Percentiles rank a stretch among this genome's conserved stretches.
phyloP scores from a whole-genome alignment of 2,113 vertebrate genomes.

The Alligator mississippiensis region DNA sequence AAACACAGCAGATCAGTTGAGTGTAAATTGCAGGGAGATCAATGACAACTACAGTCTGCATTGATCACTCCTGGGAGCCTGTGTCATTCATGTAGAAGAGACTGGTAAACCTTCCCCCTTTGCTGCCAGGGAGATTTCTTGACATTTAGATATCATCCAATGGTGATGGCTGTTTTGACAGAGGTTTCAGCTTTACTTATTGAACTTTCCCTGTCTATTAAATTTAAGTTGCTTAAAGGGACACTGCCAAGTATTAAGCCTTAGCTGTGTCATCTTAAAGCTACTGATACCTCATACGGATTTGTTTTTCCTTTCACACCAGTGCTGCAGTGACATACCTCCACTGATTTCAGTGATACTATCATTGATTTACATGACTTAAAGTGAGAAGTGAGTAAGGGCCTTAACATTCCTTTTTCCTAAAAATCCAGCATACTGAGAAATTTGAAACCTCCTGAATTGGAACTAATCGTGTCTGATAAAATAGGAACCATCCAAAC shows the following conservation, averaged over 20 bases:
- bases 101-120: neutral
- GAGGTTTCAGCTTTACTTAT: conserved; percentile 14
- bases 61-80: neutral
- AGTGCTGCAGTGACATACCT: neutral
- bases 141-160: neutral
- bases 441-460: neutral
- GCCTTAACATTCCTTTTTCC: neutral
- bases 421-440: neutral
- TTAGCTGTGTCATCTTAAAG: neutral
- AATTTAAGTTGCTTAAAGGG: neutral
- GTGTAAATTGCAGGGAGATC: conserved; percentile 5
- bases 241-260: neutral
- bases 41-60: conserved; percentile 6
- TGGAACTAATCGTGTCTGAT: neutral
- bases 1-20: conserved; percentile 20
- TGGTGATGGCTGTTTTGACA: neutral
- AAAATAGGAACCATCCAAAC: neutral
- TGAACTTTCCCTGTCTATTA: neutral
- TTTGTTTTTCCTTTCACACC: neutral
- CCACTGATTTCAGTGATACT: neutral
- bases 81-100: conserved; percentile 1
- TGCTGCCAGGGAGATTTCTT: neutral
- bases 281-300: neutral
- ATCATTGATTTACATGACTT: neutral
- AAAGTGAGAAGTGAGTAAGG: neutral